phyloP scores from a whole-genome alignment of 2,113 vertebrate genomes.

The Misgurnus mizolepis region DNA sequence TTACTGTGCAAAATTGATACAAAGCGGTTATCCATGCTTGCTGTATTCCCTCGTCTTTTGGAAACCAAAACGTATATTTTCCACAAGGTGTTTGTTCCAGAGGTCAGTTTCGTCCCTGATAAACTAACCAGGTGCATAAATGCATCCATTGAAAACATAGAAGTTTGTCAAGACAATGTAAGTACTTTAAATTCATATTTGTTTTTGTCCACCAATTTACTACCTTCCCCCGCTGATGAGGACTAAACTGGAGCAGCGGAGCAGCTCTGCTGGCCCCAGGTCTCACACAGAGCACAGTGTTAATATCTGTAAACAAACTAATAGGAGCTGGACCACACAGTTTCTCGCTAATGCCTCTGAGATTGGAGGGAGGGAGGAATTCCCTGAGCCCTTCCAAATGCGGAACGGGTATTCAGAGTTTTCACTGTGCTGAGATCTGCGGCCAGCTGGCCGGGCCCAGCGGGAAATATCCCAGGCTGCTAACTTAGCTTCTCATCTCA shows the following conservation, averaged over 20 bases:
- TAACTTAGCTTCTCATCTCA: constrained; percentile 21
- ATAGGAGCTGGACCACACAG: constrained; percentile 57
- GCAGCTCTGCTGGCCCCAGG: background rate
- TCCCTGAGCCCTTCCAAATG: constrained; percentile 4
- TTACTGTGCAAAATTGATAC: too few relatives aligned
- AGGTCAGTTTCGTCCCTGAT: too few relatives aligned
- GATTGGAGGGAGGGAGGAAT: constrained; percentile 16
- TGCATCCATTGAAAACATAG: too few relatives aligned
- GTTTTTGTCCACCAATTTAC: background rate
- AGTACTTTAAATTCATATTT: too few relatives aligned
- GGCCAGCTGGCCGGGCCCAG: background rate
- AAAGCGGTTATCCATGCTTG: too few relatives aligned
- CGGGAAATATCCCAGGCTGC: background rate
- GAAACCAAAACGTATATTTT: too few relatives aligned
- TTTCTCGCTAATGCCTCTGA: constrained; percentile 43
- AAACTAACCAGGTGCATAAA: too few relatives aligned
- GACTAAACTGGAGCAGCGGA: background rate
- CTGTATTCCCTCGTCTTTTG: too few relatives aligned
- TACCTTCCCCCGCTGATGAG: background rate
- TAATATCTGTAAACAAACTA: constrained; percentile 62
- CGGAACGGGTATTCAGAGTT: constrained; percentile 10
- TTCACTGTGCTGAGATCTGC: background rate
- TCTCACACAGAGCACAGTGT: constrained; percentile 34
- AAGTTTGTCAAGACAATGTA: too few relatives aligned
- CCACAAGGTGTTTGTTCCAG: too few relatives aligned